These are phyloP conservation scores for Alligator mississippiensis DNA, from an alignment of 2,113 vertebrate species.

Conservation along the genomic window DNA sequence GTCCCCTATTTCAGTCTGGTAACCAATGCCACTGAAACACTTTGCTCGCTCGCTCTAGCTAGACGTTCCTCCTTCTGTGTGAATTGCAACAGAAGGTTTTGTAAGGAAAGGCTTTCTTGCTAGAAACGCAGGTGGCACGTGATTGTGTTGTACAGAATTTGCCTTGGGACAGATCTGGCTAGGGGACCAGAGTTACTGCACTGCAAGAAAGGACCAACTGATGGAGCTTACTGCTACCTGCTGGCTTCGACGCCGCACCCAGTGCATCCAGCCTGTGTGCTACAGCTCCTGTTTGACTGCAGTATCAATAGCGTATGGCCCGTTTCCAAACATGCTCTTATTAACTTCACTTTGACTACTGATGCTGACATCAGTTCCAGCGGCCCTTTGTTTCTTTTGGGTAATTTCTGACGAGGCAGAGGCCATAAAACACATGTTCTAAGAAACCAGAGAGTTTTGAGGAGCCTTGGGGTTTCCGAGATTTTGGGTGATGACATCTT, in stretches of 20 bases:
- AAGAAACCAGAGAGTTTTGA: not conserved
- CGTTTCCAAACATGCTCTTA: not conserved
- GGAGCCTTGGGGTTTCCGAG: not conserved
- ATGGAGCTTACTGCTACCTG: not conserved
- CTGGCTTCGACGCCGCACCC: not conserved
- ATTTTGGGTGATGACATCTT: not conserved
- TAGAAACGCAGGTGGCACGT: not conserved
- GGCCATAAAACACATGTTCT: not conserved
- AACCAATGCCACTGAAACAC: too few species aligned
- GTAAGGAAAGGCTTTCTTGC: not conserved
- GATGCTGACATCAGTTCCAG: not conserved
- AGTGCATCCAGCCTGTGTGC: not conserved
- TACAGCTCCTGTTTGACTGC: not conserved
- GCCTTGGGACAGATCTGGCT: not conserved
- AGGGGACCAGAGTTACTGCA: not conserved
- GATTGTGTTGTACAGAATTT: not conserved
- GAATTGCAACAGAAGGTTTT: not conserved
- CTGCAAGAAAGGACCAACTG: not conserved
- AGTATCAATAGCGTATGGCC: not conserved
- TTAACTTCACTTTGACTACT: not conserved
- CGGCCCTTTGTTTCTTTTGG: not conserved
- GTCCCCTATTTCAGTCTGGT: too few species aligned
- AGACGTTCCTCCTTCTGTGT: not conserved
- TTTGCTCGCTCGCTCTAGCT: too few species aligned
- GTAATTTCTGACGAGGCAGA: not conserved